Percentiles rank a stretch among this genome's conserved stretches.
These are phyloP conservation scores for Drosophila mercatorum DNA, from an alignment of 2,888 invertebrate species.

Conservation along the genomic window DNA sequence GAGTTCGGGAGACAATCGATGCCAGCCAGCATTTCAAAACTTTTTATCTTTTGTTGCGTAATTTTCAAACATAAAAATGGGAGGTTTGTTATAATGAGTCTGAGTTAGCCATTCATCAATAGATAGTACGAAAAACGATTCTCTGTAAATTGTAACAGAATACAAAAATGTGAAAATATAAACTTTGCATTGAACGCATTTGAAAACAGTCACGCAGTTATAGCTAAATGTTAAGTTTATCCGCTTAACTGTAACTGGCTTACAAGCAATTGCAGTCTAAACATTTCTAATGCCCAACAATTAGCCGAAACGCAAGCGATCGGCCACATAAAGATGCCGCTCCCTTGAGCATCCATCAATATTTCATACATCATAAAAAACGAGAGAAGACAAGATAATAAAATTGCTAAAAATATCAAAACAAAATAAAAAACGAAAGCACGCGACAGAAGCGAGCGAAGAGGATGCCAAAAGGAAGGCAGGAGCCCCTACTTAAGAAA, in stretches of 20 bases:
- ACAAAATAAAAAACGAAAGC: constrained; percentile 50
- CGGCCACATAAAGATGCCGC: constrained; percentile 18
- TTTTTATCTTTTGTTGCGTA: constrained; percentile 34
- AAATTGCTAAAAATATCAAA: constrained; percentile 70
- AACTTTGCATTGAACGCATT: background rate
- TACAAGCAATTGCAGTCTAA: background rate
- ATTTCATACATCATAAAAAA: constrained; percentile 70
- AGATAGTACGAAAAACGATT: background rate
- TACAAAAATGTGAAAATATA: background rate
- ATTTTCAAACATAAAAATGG: constrained; percentile 22
- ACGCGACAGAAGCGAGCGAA: constrained; percentile 69
- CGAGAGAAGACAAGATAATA: constrained; percentile 55
- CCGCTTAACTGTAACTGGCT: background rate
- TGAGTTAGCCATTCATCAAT: constrained; percentile 7
- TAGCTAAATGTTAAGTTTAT: background rate
- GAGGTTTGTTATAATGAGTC: constrained; percentile 34
- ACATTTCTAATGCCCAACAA: constrained; percentile 23
- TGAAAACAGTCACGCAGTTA: background rate
- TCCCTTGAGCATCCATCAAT: constrained; percentile 47
- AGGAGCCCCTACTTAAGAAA: constrained; percentile 41
- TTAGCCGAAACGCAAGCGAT: constrained; percentile 42
- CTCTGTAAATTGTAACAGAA: no score
- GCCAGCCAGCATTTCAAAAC: constrained; percentile 35
- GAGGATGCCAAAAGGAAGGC: constrained; percentile 19
- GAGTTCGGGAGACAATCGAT: constrained; percentile 29